Base-by-base conservation (phyloP, 1,140 invertebrate species). In the Trachymyrmex cornetzi region DNA sequence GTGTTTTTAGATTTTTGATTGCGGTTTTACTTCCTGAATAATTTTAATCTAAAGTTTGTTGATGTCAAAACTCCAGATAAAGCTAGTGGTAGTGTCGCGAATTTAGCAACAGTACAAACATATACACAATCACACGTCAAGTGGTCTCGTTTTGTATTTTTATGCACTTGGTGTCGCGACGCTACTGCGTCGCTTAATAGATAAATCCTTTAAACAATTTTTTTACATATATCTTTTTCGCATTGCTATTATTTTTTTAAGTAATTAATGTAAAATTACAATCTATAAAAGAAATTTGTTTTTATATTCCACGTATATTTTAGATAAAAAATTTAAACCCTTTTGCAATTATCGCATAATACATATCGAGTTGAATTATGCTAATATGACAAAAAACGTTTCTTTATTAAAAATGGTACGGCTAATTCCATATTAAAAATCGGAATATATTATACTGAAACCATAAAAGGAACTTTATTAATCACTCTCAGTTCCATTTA, bases 381-480 rank as follows among this genome's bases (percentile, higher is more conserved):
- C 50, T 44, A 38, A 71, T 55, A 6, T 30, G 0, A 6, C n/a
- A 1, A 57, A 24, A 24, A 53, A 24, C 14, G 14, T n/a, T 2
- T 2, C 53, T 77, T 77, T 48, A 66, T 79, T 79, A 50, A 66
- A 66, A 79, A 22, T 24, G 12, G 5, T 11, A 50, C 6, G 11
- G 19, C n/a, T 66, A 66, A 79, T 79, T 48, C n/a, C 50, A 57
- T 71, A 30, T 44, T n/a, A 57, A 44, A 44, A 44, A 27, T 57
- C 16, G 30, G 14, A 6, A n/a, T 57, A 34, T 81, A 30, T 72
- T 44, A 38, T 69, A 48, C 30, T 27, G 50, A n/a, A 57, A 55
- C 44, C 16, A 24, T 55, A 27, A 72, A 71, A 44, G 66, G 16
- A 27, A 57, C 6, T 44, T 71, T 81, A 69, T 81, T 81, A 81